These are phyloP conservation scores for Neocrepidodera transversa DNA, from an alignment of 2,888 invertebrate genomes.

Conservation along the genomic window DNA sequence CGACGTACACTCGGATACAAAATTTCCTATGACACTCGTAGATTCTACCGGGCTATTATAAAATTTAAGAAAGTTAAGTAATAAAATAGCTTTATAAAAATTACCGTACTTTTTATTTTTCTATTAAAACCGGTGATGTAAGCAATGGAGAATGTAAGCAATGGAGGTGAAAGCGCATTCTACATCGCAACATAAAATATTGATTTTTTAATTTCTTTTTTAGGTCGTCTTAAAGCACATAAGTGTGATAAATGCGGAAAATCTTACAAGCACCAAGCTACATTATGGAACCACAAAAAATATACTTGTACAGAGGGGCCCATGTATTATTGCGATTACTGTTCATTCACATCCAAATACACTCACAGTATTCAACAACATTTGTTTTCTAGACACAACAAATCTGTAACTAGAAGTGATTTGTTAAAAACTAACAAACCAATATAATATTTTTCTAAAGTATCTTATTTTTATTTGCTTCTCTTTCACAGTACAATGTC, in stretches of 20 bases:
- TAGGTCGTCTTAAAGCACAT: conserved; percentile 10
- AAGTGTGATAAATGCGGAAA: conserved; percentile 40
- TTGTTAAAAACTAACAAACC: background rate
- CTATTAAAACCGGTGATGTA: too few relatives aligned
- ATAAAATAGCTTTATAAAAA: too few relatives aligned
- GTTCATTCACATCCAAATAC: conserved; percentile 11
- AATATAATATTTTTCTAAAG: background rate
- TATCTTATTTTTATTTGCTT: too few relatives aligned
- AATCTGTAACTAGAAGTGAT: conserved; percentile 9
- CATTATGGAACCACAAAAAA: conserved; percentile 45
- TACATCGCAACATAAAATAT: too few relatives aligned
- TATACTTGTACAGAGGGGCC: conserved; percentile 43
- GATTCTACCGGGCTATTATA: too few relatives aligned
- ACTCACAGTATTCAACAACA: conserved; percentile 24
- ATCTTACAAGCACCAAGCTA: conserved; percentile 40
- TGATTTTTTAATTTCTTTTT: conserved; percentile 1
- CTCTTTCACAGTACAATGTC: too few relatives aligned
- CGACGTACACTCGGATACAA: too few relatives aligned
- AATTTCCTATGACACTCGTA: too few relatives aligned
- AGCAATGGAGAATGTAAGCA: too few relatives aligned
- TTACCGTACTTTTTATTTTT: too few relatives aligned
- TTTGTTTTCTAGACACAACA: conserved; percentile 4
- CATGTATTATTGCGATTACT: conserved; percentile 14
- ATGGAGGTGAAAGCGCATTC: too few relatives aligned
- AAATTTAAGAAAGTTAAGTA: too few relatives aligned